Evolutionary conservation across 92 coral and sea anemone genomes (phyloP).

Genomic region (Paragorgia papillata): DNA sequence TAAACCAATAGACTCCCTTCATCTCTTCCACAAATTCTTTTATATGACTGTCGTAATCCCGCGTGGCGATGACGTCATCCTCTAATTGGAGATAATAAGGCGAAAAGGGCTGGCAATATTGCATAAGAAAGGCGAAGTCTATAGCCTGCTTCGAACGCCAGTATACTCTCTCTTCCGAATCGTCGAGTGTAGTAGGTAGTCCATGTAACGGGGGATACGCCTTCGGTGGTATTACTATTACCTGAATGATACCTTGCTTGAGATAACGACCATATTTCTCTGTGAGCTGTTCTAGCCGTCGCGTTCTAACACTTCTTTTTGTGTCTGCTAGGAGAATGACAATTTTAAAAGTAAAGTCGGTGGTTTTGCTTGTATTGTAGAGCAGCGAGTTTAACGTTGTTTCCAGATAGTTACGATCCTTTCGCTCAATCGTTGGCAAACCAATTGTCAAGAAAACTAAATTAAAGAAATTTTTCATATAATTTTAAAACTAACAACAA

Average conservation of each 20-base stretch:
- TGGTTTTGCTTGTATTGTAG: slow-evolving; percentile 21
- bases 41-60: slow-evolving; percentile 59
- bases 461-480: background rate
- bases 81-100: slow-evolving; percentile 84
- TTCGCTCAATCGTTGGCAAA: slow-evolving; percentile 75
- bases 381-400: slow-evolving; percentile 68
- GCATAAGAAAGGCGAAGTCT: slow-evolving; percentile 77
- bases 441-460: slow-evolving; percentile 84
- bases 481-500: no score
- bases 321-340: slow-evolving; percentile 83
- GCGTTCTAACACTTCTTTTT: slow-evolving; percentile 54
- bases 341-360: slow-evolving; percentile 55
- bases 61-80: slow-evolving; percentile 76
- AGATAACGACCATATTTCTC: slow-evolving; percentile 57
- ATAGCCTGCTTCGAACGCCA: slow-evolving; percentile 94
- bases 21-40: slow-evolving; percentile 58
- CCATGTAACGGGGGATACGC: slow-evolving; percentile 78
- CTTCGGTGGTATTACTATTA: slow-evolving; percentile 71
- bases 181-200: slow-evolving; percentile 56
- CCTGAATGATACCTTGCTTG: slow-evolving; percentile 67
- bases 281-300: slow-evolving; percentile 40
- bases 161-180: slow-evolving; percentile 64
- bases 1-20: slow-evolving; percentile 52
- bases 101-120: slow-evolving; percentile 71
- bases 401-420: slow-evolving; percentile 62